Percentiles rank a stretch among this genome's conserved stretches.
phyloP scores from a whole-genome alignment of 2,113 vertebrate genomes.

The Seriola aureovittata region DNA sequence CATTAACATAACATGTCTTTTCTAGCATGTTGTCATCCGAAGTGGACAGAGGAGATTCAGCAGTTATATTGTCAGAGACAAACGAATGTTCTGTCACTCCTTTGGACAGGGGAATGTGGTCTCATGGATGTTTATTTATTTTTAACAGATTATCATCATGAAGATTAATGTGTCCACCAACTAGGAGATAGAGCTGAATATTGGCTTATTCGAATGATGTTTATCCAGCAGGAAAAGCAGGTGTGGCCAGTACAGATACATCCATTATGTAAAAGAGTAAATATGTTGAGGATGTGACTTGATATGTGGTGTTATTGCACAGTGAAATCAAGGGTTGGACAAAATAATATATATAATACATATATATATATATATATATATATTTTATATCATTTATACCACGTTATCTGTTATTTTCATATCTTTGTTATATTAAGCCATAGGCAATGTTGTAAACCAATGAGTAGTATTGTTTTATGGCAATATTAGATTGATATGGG shows the following conservation, averaged over 20 bases:
- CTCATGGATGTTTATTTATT: conserved; percentile 20
- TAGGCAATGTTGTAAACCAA: background rate
- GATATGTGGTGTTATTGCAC: background rate
- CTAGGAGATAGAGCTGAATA: conserved; percentile 14
- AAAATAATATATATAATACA: too few relatives aligned
- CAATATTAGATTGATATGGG: background rate
- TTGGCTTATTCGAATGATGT: conserved; percentile 12
- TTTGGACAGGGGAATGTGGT: background rate
- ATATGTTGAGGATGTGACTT: background rate
- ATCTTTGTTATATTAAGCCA: background rate
- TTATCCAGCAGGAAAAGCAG: conserved; percentile 18
- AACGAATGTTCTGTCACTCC: conserved; percentile 14
- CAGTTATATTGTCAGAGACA: conserved; percentile 34
- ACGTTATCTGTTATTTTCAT: background rate
- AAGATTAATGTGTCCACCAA: conserved; percentile 24
- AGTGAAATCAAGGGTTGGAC: background rate
- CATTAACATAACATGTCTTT: conserved; percentile 58
- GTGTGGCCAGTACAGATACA: conserved; percentile 4
- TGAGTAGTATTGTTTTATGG: background rate
- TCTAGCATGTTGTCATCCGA: conserved; percentile 60
- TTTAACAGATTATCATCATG: conserved; percentile 38
- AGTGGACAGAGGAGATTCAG: conserved; percentile 67
- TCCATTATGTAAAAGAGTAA: conserved; percentile 2
- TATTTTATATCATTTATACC: background rate
- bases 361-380: too few relatives aligned